Base-by-base conservation (phyloP, 2,797 vertebrate genomes). In the Macropodus opercularis region DNA sequence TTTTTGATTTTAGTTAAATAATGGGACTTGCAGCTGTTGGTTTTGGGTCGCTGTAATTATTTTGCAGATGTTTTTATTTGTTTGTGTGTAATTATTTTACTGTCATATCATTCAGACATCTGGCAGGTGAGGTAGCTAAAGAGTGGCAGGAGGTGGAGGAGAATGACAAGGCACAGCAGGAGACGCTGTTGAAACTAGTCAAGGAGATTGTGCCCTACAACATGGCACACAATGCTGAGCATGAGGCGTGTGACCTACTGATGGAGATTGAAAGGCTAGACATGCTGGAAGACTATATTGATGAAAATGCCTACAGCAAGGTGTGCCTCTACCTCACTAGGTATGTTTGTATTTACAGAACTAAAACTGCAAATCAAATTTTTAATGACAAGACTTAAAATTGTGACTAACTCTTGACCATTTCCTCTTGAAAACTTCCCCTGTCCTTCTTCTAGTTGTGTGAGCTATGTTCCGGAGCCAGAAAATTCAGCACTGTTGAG, bases 81-180 rank as follows among this genome's bases (percentile, higher is more conserved):
- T 18, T 24, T 8, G 17, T 47, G 8, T 31, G 5, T 19, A 1
- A 34, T 31, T 6, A 2, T 11, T 47, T 13, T 19, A 31, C 6
- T 76, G 17, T 61, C 12, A 11, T 3, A 12, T 49, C 31, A 36
- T 27, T 3, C 67, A 99, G 98, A 83, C 98, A 99, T 69, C 88
- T 99, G 54, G 92, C 97, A 3, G 98, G 98, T 26, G 97, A 99
- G 75, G 98, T 99, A 63, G 96, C 97, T 6, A 98, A 99, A 72
- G 98, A 98, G 75, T 99, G 98, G 98, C 98, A 99, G 82, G 98
- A 99, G 79, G 92, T 99, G 0, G 97, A 98, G 73, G 97, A 99
- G 61, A 95, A 86, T 0, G 98, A 99, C 80, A 97, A 96, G 77
- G 88, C 91, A 5, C 96, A 98, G 85, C 94, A 96, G 80, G 97